phyloP scores from a whole-genome alignment of 2,113 vertebrate genomes.

The Ascaphus truei region DNA sequence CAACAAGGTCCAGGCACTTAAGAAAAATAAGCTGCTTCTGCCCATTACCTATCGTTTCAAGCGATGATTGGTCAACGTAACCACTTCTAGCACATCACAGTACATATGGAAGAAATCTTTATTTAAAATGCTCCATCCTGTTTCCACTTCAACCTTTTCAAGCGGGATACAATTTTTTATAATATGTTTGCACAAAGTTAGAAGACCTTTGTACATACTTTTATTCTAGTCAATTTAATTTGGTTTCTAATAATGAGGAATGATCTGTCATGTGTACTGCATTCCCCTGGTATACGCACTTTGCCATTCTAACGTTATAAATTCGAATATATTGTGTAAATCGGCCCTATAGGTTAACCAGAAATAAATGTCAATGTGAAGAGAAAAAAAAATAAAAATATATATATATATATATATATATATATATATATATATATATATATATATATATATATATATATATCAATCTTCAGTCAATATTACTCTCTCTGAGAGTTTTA shows the following conservation, averaged over 20 bases:
- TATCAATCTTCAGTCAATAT: too few relatives aligned
- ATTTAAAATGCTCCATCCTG: too few relatives aligned
- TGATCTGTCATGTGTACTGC: neutral
- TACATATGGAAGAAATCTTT: conserved; percentile 52
- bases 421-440: too few relatives aligned
- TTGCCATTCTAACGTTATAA: too few relatives aligned
- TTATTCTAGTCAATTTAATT: neutral
- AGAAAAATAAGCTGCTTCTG: conserved; percentile 84
- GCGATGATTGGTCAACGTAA: conserved; percentile 44
- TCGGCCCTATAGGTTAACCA: too few relatives aligned
- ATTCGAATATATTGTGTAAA: too few relatives aligned
- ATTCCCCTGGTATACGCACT: neutral
- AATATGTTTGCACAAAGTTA: neutral
- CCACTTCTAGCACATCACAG: too few relatives aligned
- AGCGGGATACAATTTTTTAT: conserved; percentile 16
- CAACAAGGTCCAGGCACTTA: conserved; percentile 81
- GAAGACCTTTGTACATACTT: neutral
- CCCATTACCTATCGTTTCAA: conserved; percentile 87
- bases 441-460: too few relatives aligned
- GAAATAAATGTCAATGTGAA: too few relatives aligned
- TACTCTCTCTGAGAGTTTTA: too few relatives aligned
- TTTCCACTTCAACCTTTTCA: conserved; percentile 69
- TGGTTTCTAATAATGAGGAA: neutral
- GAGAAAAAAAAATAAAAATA: too few relatives aligned
- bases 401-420: too few relatives aligned